Evolutionary conservation across 2,113 vertebrate species (phyloP), one percentile per base, ranked within the genome.

Genomic region (Apistogramma diplotaenia): DNA sequence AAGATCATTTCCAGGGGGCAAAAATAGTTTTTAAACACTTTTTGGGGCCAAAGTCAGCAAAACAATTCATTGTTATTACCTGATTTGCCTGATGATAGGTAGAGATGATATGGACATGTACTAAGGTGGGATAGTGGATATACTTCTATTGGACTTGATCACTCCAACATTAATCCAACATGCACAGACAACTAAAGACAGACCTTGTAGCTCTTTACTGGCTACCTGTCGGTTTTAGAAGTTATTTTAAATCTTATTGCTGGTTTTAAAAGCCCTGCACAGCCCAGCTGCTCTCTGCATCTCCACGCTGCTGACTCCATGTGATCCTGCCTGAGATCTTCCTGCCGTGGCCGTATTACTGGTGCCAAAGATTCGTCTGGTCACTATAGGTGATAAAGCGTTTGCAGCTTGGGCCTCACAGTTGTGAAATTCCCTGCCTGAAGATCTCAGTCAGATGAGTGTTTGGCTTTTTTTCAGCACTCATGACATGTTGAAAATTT

Each of bases 211-310:
- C 5, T 15, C 37, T 67, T 67, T 15, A 46, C 8, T 67, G 23
- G 23, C 61, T 40, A 40, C 37, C 12, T 40, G 37, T 40, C 4
- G 13, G 12, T 40, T 37, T 37, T 10, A 37, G 35, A 37, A 10
- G 9, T 37, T 2, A 37, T 9, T 37, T 35, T 8, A 43, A 65
- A 4, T 43, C 18, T 65, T 43, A 65, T 65, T 43, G 21, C 21
- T 43, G 37, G 21, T 27, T 67, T 18, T 67, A 46, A 4, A 46
- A 67, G 43, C 37, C 5, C 23, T 67, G 15, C 0, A 67, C 15
- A 46, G 37, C 43, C 15, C 0, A 7, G 0, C 15, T 25, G 21
- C n/a, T 1, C 2, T 23, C 33, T 62, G 6, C 60, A 62, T 40
- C 35, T 7, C 15, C 2, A 23, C 37, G 21, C 33, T 65, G 37